Conservation (phyloP, 2,113 vertebrate genomes). For the Menidia beryllina region DNA sequence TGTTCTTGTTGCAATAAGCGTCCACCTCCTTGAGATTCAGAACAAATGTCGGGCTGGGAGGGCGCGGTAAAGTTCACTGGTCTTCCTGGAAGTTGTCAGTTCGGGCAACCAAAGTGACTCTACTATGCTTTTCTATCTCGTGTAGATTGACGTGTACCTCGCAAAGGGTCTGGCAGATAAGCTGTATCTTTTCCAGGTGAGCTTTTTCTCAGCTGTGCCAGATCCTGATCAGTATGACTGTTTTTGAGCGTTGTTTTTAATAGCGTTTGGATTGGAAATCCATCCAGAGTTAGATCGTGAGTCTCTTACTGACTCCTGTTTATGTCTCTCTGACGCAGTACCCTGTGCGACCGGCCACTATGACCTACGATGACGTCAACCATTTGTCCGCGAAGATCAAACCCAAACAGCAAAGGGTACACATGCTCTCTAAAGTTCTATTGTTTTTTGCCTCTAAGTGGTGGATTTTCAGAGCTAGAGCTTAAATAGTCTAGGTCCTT, state of each 20-base stretch:
- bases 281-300: too few species aligned
- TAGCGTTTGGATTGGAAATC: too few species aligned
- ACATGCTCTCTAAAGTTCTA: not conserved
- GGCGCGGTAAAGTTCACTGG: too few species aligned
- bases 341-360: constrained; percentile 91
- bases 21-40: too few species aligned
- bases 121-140: constrained; percentile 2
- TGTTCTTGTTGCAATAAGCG: too few species aligned
- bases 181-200: constrained; percentile 97
- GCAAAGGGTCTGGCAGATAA: constrained; percentile 97
- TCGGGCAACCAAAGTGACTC: too few species aligned
- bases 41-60: too few species aligned
- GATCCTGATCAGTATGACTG: not conserved
- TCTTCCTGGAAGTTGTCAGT: too few species aligned
- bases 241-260: too few species aligned
- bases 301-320: not conserved
- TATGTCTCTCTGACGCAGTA: constrained; percentile 82
- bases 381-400: constrained; percentile 95
- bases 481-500: too few species aligned
- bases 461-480: too few species aligned
- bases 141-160: constrained; percentile 94
- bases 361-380: constrained; percentile 92
- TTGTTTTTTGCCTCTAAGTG: too few species aligned
- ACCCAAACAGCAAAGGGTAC: constrained; percentile 96
- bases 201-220: not conserved